Evolutionary conservation across 2,113 vertebrate genomes (phyloP).

Genomic region (Ibidorhyncha struthersii): DNA sequence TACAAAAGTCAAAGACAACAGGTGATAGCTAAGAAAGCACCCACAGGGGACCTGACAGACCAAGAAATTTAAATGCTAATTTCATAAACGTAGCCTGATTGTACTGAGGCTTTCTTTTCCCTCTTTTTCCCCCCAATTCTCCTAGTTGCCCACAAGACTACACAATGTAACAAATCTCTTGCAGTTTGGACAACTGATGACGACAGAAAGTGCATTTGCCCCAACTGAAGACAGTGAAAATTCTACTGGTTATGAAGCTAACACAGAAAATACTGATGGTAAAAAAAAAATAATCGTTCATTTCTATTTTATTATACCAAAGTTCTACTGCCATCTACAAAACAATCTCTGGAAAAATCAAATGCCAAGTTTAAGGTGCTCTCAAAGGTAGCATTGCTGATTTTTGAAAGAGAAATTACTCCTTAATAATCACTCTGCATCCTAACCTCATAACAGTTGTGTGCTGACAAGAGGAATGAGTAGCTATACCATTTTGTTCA

Average conservation of each 20-base stretch:
- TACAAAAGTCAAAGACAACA: background rate
- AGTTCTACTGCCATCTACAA: background rate
- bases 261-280: conserved; percentile 17
- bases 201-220: background rate
- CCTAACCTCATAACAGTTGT: background rate
- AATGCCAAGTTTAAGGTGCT: background rate
- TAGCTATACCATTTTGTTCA: no score
- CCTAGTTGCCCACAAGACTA: conserved; percentile 8
- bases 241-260: background rate
- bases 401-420: background rate
- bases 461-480: background rate
- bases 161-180: background rate
- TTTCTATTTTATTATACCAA: background rate
- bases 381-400: background rate
- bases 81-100: background rate
- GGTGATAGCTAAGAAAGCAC: background rate
- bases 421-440: background rate
- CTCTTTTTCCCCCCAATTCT: background rate
- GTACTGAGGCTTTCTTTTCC: background rate
- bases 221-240: background rate
- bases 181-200: conserved; percentile 33
- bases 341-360: background rate
- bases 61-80: background rate
- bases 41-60: background rate
- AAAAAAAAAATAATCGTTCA: background rate